These are phyloP conservation scores for Bagarius yarrelli DNA, from an alignment of 2,113 vertebrate genomes.

Conservation along the genomic window DNA sequence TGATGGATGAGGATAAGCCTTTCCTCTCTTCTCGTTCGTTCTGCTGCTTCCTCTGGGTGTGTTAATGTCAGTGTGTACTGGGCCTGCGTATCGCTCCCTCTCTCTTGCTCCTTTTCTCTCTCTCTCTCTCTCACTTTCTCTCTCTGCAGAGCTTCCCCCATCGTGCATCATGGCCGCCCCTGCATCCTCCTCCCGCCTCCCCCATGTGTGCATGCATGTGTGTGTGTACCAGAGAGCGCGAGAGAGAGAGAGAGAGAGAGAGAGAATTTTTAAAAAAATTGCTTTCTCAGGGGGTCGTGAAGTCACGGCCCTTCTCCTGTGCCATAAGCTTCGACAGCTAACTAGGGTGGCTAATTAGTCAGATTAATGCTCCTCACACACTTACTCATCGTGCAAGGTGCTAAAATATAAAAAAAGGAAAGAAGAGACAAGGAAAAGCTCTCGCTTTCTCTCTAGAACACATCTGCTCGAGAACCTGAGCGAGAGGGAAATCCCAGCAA, in stretches of 20 bases:
- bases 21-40: constrained; percentile 17
- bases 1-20: constrained; percentile 23
- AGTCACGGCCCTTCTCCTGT: constrained; percentile 36
- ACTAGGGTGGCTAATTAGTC: constrained; percentile 41
- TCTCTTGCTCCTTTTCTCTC: constrained; percentile 41
- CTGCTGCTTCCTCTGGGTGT: constrained; percentile 49
- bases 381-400: not conserved
- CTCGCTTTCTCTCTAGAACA: constrained; percentile 5
- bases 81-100: constrained; percentile 44
- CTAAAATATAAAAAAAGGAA: not conserved
- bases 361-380: constrained; percentile 39
- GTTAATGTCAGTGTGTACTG: constrained; percentile 51
- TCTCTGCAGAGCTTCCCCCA: constrained; percentile 40
- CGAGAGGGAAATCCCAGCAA: constrained; percentile 27
- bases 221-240: constrained; percentile 1
- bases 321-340: constrained; percentile 23
- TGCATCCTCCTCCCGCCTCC: constrained; percentile 43
- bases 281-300: constrained; percentile 30
- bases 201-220: constrained; percentile 6
- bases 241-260: constrained; percentile 15
- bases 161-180: constrained; percentile 40
- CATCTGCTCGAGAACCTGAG: constrained; percentile 27
- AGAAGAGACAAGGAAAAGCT: not conserved
- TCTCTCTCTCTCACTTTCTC: constrained; percentile 8
- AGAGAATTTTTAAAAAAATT: not conserved